Evolutionary conservation across 37 sponge, comb jelly and placozoan species (phyloP).

Genomic region (Mnemiopsis leidyi): DNA sequence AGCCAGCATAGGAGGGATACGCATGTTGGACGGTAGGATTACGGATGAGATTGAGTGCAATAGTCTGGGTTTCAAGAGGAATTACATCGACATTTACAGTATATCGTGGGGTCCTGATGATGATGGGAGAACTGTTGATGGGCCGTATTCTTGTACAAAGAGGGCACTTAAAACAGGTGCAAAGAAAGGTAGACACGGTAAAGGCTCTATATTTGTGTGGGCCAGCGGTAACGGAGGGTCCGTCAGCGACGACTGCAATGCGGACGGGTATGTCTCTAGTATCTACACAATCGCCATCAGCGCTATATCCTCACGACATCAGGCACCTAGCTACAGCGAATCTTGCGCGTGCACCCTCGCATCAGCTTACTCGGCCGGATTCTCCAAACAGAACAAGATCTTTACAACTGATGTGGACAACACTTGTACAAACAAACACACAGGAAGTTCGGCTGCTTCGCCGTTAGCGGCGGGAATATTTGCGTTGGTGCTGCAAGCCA

Average conservation of each 20-base stretch:
- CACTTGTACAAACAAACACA: slow-evolving; percentile 15
- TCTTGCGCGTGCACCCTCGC: slow-evolving; percentile 57
- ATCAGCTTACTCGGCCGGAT: slow-evolving; percentile 15
- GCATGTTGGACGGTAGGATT: slow-evolving; percentile 95
- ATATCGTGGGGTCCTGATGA: slow-evolving; percentile 98
- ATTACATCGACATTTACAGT: slow-evolving; percentile 98
- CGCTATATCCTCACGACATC: neutral
- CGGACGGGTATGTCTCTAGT: slow-evolving; percentile 68
- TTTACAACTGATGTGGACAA: slow-evolving; percentile 17
- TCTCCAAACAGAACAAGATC: neutral
- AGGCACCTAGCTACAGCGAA: slow-evolving; percentile 55
- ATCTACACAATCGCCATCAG: slow-evolving; percentile 69
- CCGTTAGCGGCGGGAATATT: slow-evolving; percentile 37
- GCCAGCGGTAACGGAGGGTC: slow-evolving; percentile 68
- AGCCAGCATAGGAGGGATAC: slow-evolving; percentile 86
- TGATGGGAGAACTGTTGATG: slow-evolving; percentile 93
- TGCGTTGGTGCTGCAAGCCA: slow-evolving; percentile 9
- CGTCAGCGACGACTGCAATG: slow-evolving; percentile 53
- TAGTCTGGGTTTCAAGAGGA: slow-evolving; percentile 79
- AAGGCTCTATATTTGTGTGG: slow-evolving; percentile 69
- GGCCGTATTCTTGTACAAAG: slow-evolving; percentile 85
- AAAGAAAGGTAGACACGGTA: slow-evolving; percentile 67
- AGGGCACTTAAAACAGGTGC: slow-evolving; percentile 80
- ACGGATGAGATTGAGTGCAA: slow-evolving; percentile 87
- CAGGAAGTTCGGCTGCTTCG: slow-evolving; percentile 38